Percentiles rank a stretch among this genome's conserved stretches.
phyloP scores from a whole-genome alignment of 1,140 invertebrate species.

The Drosophila tristis region DNA sequence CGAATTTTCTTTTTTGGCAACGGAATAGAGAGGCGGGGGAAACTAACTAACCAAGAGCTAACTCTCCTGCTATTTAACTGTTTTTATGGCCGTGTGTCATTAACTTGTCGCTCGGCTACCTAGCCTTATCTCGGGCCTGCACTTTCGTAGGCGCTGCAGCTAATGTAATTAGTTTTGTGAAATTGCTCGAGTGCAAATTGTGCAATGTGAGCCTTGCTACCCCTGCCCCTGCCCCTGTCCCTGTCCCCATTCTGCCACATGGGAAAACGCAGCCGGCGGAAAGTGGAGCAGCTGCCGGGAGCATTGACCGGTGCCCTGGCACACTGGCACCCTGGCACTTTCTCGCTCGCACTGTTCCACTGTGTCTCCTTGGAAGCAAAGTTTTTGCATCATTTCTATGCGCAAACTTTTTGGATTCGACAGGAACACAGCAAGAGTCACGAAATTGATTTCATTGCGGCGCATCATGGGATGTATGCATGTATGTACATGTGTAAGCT shows the following conservation, averaged over 20 bases:
- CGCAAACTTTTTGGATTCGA: no score
- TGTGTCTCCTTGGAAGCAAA: no score
- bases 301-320: background rate
- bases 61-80: background rate
- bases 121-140: constrained; percentile 3
- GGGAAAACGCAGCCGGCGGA: background rate
- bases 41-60: background rate
- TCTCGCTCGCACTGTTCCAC: no score
- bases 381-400: no score
- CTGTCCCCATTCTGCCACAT: no score
- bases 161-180: constrained; percentile 42
- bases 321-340: no score
- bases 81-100: constrained; percentile 12
- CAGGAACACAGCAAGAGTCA: no score
- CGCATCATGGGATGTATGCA: no score
- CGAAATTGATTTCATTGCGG: no score
- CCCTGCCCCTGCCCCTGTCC: background rate
- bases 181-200: constrained; percentile 25
- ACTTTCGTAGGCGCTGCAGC: constrained; percentile 23
- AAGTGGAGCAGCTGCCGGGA: background rate
- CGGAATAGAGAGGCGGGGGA: constrained; percentile 6
- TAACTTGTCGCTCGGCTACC: background rate
- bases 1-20: constrained; percentile 13
- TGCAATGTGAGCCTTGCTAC: constrained; percentile 3
- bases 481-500: no score